Percentiles rank a stretch among this genome's conserved stretches.
Conservation (phyloP, 2,113 vertebrate species). For the Syrmaticus mikado region DNA sequence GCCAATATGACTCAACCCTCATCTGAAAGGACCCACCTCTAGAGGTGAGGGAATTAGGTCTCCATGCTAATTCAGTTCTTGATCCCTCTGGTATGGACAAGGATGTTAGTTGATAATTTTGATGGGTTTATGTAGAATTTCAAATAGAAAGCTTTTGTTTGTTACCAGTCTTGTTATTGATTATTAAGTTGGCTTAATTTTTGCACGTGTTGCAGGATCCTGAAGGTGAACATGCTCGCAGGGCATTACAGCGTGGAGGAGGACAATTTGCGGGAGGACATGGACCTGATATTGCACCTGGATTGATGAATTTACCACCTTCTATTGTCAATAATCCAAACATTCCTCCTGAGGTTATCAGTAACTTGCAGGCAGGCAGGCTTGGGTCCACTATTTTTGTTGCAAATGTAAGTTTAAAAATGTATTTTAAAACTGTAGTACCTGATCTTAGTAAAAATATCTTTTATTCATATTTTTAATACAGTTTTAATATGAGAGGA, state of each 20-base stretch:
- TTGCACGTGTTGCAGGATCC: slow-evolving; percentile 85
- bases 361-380: slow-evolving; percentile 92
- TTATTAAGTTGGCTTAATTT: slow-evolving; percentile 12
- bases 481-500: not conserved
- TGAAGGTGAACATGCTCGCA: slow-evolving; percentile 94
- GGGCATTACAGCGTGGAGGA: slow-evolving; percentile 89
- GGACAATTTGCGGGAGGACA: slow-evolving; percentile 86
- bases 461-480: not conserved
- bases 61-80: slow-evolving; percentile 51
- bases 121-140: slow-evolving; percentile 58
- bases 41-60: slow-evolving; percentile 68
- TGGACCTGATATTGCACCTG: slow-evolving; percentile 86
- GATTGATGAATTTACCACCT: slow-evolving; percentile 90
- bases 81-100: slow-evolving; percentile 62
- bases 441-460: not conserved
- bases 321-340: slow-evolving; percentile 98
- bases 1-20: slow-evolving; percentile 64
- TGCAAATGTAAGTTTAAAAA: slow-evolving; percentile 89
- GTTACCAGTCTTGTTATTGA: not conserved
- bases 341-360: slow-evolving; percentile 95
- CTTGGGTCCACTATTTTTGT: slow-evolving; percentile 96
- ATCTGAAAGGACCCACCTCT: slow-evolving; percentile 69
- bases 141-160: not conserved
- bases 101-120: slow-evolving; percentile 50
- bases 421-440: not conserved